Base-by-base conservation (phyloP, 2,888 invertebrate genomes). In the Heteromurus nitidus region DNA sequence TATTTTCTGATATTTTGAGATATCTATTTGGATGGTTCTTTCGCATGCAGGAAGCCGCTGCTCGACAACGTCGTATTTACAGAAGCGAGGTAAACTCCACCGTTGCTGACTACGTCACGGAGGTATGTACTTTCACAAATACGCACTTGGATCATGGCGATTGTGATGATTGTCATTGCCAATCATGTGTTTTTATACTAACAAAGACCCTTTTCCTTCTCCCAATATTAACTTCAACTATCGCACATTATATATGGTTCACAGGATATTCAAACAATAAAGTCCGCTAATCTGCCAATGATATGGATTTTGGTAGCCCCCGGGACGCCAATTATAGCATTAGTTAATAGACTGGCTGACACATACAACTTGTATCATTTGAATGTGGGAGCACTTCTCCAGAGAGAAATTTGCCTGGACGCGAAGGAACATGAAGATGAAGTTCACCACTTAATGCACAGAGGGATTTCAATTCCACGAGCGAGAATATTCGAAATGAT, bases 391-490 rank as follows among this genome's bases (percentile, higher is more conserved):
- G 65, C 67, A 1, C 65, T 82, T 42, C 30, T 82, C 13, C 76
- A 82, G 36, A 20, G 53, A 22, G 82, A 82, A 28, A 44, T 82
- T 13, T 20, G n/a, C 13, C 5, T 72, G n/a, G 77, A 47, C 26
- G 73, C 73, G 0, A 58, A 65, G 2, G 9, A 9, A 3, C 58
- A 18, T 16, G 55, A 65, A 2, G 77, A 77, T 50, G 77, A 65
- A 36, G 62, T 62, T 1, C 58, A 65, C 18, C 70, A 82, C 24
- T 44, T 82, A 20, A 58, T 82, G 53, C 77, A 77, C 13, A 67
- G 82, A 0, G 82, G 82, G 11, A 24, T 82, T n/a, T 55, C 68
- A 2, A 28, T 82, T 24, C 82, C 82, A 5, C 26, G 82, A n/a
- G 47, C 72, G 2, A 73, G 73, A 9, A 60, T 82, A 18, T 68